Evolutionary conservation across 2,113 vertebrate genomes (phyloP).

Genomic region (Vidua macroura): DNA sequence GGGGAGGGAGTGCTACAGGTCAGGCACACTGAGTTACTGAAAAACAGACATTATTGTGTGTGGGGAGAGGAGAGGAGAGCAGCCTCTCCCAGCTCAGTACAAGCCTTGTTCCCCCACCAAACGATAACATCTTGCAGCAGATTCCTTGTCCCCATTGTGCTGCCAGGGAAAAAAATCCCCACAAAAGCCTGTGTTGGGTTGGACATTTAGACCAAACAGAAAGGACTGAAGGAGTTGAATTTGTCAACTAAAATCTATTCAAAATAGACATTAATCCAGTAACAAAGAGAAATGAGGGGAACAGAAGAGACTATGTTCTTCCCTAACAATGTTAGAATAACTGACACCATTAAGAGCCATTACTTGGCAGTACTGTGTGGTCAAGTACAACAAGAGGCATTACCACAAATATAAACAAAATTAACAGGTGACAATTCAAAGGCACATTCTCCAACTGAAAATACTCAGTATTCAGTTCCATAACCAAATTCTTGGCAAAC

Average conservation of each 20-base stretch:
- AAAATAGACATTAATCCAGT: slow-evolving; percentile 7
- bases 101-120: not conserved
- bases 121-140: not conserved
- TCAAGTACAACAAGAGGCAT: not conserved
- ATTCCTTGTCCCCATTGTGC: not conserved
- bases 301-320: not conserved
- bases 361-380: not conserved
- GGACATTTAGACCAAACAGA: slow-evolving; percentile 35
- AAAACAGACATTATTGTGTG: not conserved
- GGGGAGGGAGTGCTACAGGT: not conserved
- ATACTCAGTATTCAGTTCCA: not conserved
- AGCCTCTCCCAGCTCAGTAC: not conserved
- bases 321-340: not conserved
- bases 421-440: not conserved
- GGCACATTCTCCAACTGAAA: not conserved
- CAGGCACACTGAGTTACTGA: not conserved
- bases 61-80: not conserved
- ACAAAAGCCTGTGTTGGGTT: not conserved
- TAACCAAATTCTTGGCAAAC: not conserved
- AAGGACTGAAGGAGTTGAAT: not conserved
- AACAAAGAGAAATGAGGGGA: not conserved
- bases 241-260: slow-evolving; percentile 22
- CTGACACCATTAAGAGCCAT: not conserved
- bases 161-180: not conserved
- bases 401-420: not conserved